Evolutionary conservation across 2,888 invertebrate species (phyloP), one percentile per base, ranked within the genome.

Genomic region (Cerastis rubricosa): DNA sequence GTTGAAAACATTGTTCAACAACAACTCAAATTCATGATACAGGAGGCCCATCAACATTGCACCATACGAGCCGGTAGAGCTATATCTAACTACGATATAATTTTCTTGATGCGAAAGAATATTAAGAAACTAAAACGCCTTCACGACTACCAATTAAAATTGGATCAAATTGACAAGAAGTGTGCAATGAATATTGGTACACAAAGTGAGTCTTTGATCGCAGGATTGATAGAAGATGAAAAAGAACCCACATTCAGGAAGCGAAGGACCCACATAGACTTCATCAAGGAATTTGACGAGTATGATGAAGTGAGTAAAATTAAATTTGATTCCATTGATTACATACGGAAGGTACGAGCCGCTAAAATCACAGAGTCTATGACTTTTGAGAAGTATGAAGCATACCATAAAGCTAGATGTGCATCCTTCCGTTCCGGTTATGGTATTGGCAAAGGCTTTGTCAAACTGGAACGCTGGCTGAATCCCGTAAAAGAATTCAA

Each of bases 1-100:
- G 98, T 99, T 0, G 99, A 99, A 94, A 98, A 97, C 83, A 98
- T 99, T 75, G 98, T 99, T 0, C 97, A 98, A 72, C 98, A 98
- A 87, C 99, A 99, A 94, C 97, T 99, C 87, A 97, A 98, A 81
- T 97, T 97, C 0, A 97, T 99, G 92, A 95, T 99, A n/a, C 97
- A 97, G 87, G 98, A 98, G 93, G 98, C 98, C 0, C 96, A 97
- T 22, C 97, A 98, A 87, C 97, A 98, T 63, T 98, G 98, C 0
- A 97, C 97, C 77, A 95, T 97, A 76, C 97, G 98, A 84, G 97
- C 97, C 7, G 97, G 97, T 68, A 98, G 98, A 79, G 94, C 97
- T 0, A 95, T 95, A 78, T 89, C 93, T 3, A 96, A 97, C 81
- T 96, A 95, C n/a, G 98, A 99, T 87, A 97, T 99, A 47, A 97